These are phyloP conservation scores for Pseudorasbora parva DNA, from an alignment of 2,113 vertebrate species.

Conservation along the genomic window DNA sequence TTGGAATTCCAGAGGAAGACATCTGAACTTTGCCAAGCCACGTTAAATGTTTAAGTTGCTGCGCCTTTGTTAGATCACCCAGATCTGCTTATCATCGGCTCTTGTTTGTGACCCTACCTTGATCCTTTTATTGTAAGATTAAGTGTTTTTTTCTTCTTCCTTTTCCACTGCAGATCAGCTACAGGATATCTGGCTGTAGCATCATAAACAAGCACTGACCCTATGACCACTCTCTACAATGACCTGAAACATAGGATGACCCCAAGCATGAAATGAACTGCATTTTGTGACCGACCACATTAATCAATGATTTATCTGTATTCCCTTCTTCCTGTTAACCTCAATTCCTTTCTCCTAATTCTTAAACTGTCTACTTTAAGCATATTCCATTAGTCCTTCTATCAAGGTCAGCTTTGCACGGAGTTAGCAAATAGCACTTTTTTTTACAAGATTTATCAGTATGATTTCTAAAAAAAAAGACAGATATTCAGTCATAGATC, in stretches of 20 bases:
- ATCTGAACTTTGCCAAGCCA: too few relatives aligned
- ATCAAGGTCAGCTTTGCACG: background rate
- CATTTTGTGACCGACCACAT: background rate
- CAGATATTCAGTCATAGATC: slow-evolving; percentile 20
- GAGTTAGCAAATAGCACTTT: background rate
- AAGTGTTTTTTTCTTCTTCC: background rate
- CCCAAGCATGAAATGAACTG: background rate
- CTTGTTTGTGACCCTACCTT: background rate
- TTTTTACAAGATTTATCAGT: too few relatives aligned
- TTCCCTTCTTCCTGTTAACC: background rate
- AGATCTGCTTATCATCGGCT: too few relatives aligned
- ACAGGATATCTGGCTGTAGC: slow-evolving; percentile 73
- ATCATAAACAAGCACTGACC: slow-evolving; percentile 58
- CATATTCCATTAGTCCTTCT: background rate
- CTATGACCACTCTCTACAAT: background rate
- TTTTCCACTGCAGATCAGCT: slow-evolving; percentile 69
- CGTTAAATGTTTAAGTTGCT: too few relatives aligned
- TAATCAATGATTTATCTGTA: background rate
- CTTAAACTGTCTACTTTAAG: background rate
- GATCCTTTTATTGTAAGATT: background rate
- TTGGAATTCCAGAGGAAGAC: too few relatives aligned
- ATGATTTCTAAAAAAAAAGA: background rate
- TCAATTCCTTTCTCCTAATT: background rate
- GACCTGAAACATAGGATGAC: background rate
- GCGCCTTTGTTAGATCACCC: too few relatives aligned